Percentiles rank a stretch among this genome's conserved stretches.
Conservation (phyloP, 2,113 vertebrate species). For the Motacilla alba region DNA sequence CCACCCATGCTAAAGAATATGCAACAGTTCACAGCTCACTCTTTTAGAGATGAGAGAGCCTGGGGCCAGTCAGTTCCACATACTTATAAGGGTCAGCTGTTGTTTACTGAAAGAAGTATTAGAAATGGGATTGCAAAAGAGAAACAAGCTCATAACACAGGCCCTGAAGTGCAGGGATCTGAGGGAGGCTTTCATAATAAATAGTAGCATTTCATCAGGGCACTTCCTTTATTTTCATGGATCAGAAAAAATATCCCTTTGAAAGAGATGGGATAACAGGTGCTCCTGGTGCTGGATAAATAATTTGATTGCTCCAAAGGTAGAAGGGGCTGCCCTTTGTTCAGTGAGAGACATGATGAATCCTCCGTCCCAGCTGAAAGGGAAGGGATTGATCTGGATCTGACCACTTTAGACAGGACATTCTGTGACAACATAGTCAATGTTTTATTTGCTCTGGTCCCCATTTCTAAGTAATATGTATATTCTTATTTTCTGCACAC, state of each 20-base stretch:
- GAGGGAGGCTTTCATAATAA: neutral
- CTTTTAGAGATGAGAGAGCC: neutral
- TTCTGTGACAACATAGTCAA: neutral
- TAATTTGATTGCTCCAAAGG: neutral
- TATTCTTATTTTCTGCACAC: neutral
- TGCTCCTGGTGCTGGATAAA: neutral
- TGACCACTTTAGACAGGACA: neutral
- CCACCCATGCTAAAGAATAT: neutral
- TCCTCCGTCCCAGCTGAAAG: neutral
- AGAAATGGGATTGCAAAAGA: conserved; percentile 15
- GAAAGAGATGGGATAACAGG: neutral
- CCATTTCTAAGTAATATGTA: neutral
- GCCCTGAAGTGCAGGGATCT: neutral
- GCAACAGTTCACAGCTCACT: neutral
- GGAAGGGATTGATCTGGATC: neutral
- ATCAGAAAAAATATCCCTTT: conserved; percentile 4
- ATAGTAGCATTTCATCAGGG: neutral
- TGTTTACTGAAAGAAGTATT: conserved; percentile 20
- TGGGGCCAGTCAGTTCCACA: neutral
- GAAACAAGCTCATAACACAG: neutral
- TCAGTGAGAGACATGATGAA: neutral
- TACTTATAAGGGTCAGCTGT: neutral
- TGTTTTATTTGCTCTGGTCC: neutral
- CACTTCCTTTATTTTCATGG: neutral
- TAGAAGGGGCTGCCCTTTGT: neutral